Evolutionary conservation across 2,888 invertebrate species (phyloP).

Genomic region (Microchrysa polita): DNA sequence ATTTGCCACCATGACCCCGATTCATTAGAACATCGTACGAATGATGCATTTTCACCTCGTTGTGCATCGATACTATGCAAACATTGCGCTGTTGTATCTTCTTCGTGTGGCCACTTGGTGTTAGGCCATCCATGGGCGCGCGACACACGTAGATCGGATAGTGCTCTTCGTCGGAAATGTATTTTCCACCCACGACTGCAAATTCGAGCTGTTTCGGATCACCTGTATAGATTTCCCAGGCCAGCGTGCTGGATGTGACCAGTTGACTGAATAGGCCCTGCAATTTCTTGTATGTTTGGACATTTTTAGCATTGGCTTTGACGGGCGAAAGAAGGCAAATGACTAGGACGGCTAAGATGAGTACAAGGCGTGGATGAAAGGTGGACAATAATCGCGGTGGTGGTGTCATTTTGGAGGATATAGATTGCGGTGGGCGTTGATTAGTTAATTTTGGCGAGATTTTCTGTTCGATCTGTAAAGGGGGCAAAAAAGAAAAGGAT

Average conservation of each 20-base stretch:
- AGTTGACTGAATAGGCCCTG: slow-evolving; percentile 69
- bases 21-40: slow-evolving; percentile 80
- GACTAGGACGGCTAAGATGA: slow-evolving; percentile 25
- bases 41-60: slow-evolving; percentile 68
- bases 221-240: slow-evolving; percentile 72
- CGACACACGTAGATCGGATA: slow-evolving; percentile 78
- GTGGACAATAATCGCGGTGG: slow-evolving; percentile 8
- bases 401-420: slow-evolving; percentile 22
- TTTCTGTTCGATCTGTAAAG: slow-evolving; percentile 28
- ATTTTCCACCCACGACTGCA: slow-evolving; percentile 74
- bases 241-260: slow-evolving; percentile 81
- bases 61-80: slow-evolving; percentile 73
- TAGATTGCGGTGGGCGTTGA: too few relatives aligned
- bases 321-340: slow-evolving; percentile 49
- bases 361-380: background rate
- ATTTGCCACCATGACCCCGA: slow-evolving; percentile 77
- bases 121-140: slow-evolving; percentile 75
- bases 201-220: slow-evolving; percentile 68
- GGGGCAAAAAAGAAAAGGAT: background rate
- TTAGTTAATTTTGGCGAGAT: slow-evolving; percentile 9
- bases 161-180: slow-evolving; percentile 60
- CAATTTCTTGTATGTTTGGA: slow-evolving; percentile 59
- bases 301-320: slow-evolving; percentile 57
- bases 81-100: slow-evolving; percentile 68
- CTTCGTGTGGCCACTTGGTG: slow-evolving; percentile 72